Evolutionary conservation across 2,888 invertebrate genomes (phyloP).

Genomic region (Fissipunctia ypsillon): DNA sequence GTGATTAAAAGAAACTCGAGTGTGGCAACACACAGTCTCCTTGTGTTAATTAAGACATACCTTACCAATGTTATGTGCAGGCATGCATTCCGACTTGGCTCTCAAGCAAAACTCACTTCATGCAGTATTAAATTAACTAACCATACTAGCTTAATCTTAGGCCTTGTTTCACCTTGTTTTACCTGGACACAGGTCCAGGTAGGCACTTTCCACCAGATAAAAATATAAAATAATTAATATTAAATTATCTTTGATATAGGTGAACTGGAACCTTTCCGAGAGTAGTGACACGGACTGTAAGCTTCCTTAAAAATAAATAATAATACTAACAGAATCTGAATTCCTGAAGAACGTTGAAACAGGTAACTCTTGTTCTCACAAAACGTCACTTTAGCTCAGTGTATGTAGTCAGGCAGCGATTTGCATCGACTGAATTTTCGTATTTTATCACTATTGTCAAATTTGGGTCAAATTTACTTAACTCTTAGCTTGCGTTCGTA

Average conservation of each 20-base stretch:
- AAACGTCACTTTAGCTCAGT: conserved; percentile 37
- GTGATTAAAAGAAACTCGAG: not conserved
- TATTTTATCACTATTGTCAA: conserved; percentile 64
- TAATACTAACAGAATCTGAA: conserved; percentile 22
- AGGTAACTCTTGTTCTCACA: conserved; percentile 23
- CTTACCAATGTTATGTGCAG: conserved; percentile 5
- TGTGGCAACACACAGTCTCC: not conserved
- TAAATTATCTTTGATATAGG: not conserved
- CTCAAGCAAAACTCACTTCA: conserved; percentile 11
- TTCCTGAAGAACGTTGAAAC: conserved; percentile 5
- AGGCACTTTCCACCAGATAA: not conserved
- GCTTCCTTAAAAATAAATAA: not conserved
- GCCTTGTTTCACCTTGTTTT: not conserved
- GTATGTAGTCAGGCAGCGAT: conserved; percentile 68
- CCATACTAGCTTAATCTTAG: not conserved
- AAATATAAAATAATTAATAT: not conserved
- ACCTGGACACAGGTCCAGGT: too few species aligned
- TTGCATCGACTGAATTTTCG: conserved; percentile 73
- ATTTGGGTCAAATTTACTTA: conserved; percentile 73
- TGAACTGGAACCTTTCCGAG: not conserved
- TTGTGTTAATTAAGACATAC: conserved; percentile 16
- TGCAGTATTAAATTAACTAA: not conserved
- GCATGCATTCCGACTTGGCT: not conserved
- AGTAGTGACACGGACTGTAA: not conserved
- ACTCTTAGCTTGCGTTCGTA: conserved; percentile 66